Base-by-base conservation (phyloP, 2,113 vertebrate species). In the Nanorana parkeri region DNA sequence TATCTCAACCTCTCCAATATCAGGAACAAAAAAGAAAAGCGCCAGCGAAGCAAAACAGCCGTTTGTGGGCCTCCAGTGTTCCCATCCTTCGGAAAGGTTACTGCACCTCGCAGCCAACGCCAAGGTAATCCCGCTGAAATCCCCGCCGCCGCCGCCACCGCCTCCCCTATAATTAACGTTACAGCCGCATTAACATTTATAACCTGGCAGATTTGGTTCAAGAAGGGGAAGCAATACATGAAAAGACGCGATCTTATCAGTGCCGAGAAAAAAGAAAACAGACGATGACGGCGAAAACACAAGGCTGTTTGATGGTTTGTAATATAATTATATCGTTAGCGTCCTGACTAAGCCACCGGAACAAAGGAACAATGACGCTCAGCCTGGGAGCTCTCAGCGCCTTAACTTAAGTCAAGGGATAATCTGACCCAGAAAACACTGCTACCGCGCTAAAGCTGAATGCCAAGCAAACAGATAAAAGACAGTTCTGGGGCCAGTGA, bases 1-100 rank as follows among this genome's bases (percentile, higher is more conserved):
- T 58, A 68, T 69, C 77, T 68, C 28, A 10, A 24, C 66, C 52
- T 79, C 66, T 68, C 77, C 69, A 60, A 60, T 68, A 79, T 79
- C 77, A 60, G 54, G n/a, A 23, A 68, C 3, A 36, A 36, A 36
- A n/a, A n/a, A n/a, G n/a, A n/a, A n/a, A 78, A 79, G 60, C 17
- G 60, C 52, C 36, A 58, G 13, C 66, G 20, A 68, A 68, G 65
- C 52, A 68, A 56, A 68, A 58, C 26, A 21, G 32, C 7, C 28
- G 11, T 58, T 36, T 24, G 6, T 24, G 26, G 26, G 26, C 55
- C 66, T 60, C 21, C 60, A 68, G 7, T 58, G 54, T 60, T 79
- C 54, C 20, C 77, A 68, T 56, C 54, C 54, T 47, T 47, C 19
- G 65, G 28, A 79, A 68, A 79, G 77, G 77, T 79, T 68, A 79